Evolutionary conservation across 1,140 invertebrate species (phyloP), one percentile per base, ranked within the genome.

Genomic region (Euglossa dilemma): DNA sequence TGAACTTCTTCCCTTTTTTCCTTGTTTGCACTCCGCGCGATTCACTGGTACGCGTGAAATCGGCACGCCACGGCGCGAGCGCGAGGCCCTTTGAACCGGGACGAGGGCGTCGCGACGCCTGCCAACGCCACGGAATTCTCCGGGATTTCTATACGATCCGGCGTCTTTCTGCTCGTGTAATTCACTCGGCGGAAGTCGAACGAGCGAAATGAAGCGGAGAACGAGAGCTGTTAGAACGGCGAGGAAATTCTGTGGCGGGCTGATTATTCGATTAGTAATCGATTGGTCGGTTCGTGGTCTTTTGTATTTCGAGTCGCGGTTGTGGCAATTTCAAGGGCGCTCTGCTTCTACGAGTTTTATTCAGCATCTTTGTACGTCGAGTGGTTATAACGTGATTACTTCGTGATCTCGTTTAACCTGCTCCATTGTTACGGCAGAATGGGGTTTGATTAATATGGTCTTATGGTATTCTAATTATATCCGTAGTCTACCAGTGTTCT

Each of bases 21-120:
- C 28, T 64, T 76, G 74, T 76, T 76, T 76, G 74, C 61, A 12
- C 9, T 43, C 20, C 25, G 16, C 45, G 12, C 75, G 63, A 64
- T 77, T 77, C 64, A 66, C 20, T 6, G 50, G 54, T 77, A 66
- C 61, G 75, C 43, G 72, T 52, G 74, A 64, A 43, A 73, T 57
- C 25, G 61, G 36, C 36, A 4, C 36, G 36, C 36, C 36, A 36
- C 36, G 25, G 12, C 61, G 61, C 61, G 61, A 63, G 25, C 61
- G 14, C 47, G 36, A 47, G 52, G 45, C 20, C 20, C 74, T 63
- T 66, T 43, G 50, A 77, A 66, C 0, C 28, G 6, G 28, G 20
- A 36, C n/a, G 43, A 36, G 25, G 25, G 47, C 28, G 28, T 43
- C 59, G 28, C 61, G 20, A 66, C 36, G 20, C 28, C 36, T 8